Conservation (phyloP, 2,797 vertebrate species). For the Thaleichthys pacificus region DNA sequence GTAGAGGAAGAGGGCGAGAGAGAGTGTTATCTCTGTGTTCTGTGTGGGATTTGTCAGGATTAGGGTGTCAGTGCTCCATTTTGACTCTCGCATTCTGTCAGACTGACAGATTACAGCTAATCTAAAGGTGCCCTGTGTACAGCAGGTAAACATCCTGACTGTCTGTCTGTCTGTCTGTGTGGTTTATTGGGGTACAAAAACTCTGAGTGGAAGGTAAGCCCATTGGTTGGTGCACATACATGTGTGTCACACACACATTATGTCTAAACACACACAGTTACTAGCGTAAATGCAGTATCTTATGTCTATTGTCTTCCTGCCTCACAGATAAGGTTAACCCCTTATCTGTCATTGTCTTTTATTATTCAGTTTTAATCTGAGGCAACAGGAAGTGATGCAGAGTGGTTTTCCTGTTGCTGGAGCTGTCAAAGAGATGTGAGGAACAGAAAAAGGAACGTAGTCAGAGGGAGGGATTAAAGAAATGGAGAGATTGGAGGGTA, state of each 20-base stretch:
- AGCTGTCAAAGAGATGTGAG: too few species aligned
- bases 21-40: not conserved
- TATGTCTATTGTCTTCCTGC: not conserved
- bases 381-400: conserved; percentile 1
- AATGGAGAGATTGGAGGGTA: not conserved
- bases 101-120: conserved; percentile 62
- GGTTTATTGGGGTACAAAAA: not conserved
- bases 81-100: conserved; percentile 44
- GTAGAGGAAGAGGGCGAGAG: not conserved
- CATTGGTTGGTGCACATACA: too few species aligned
- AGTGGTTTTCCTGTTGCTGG: not conserved
- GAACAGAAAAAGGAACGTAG: not conserved
- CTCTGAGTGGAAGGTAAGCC: too few species aligned
- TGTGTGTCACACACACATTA: not conserved
- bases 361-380: conserved; percentile 27
- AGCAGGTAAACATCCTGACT: conserved; percentile 26
- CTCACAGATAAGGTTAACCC: conserved; percentile 23
- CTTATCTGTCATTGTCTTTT: conserved; percentile 26
- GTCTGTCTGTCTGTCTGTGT: not conserved
- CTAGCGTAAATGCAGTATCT: not conserved
- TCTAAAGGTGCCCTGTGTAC: conserved; percentile 47
- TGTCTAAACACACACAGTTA: not conserved
- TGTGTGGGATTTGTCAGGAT: conserved; percentile 51
- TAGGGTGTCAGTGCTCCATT: conserved; percentile 47
- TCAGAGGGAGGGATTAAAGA: not conserved